These are phyloP conservation scores for Stigmatopora nigra DNA, from an alignment of 2,113 vertebrate species.

Conservation along the genomic window DNA sequence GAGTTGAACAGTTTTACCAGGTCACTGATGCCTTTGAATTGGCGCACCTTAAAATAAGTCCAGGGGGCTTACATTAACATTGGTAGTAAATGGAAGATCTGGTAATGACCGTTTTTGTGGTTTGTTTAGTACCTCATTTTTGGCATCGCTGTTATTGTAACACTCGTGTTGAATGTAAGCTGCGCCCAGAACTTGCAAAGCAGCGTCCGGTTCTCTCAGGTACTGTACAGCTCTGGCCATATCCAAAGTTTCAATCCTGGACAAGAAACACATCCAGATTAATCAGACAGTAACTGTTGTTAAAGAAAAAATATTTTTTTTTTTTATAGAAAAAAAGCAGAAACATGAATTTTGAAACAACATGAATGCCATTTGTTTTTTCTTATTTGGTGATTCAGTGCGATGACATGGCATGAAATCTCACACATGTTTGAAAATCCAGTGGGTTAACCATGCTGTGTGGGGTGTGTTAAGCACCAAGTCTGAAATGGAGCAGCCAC, in stretches of 20 bases:
- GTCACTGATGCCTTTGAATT: slow-evolving; percentile 73
- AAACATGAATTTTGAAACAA: slow-evolving; percentile 13
- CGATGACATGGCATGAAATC: slow-evolving; percentile 32
- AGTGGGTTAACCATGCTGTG: slow-evolving; percentile 27
- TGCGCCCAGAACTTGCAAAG: slow-evolving; percentile 83
- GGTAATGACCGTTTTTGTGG: background rate
- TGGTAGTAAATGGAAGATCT: background rate
- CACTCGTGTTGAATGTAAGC: slow-evolving; percentile 93
- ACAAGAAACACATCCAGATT: slow-evolving; percentile 19
- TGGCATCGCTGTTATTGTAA: slow-evolving; percentile 80
- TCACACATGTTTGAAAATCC: slow-evolving; percentile 26
- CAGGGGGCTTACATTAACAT: background rate
- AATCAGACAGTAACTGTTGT: background rate
- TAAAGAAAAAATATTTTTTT: slow-evolving; percentile 6
- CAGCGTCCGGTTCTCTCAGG: slow-evolving; percentile 75
- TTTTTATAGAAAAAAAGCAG: slow-evolving; percentile 2
- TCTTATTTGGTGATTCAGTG: slow-evolving; percentile 11
- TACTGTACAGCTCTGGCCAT: slow-evolving; percentile 79
- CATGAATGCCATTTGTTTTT: slow-evolving; percentile 19
- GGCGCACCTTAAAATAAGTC: slow-evolving; percentile 70
- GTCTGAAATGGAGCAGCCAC: slow-evolving; percentile 45
- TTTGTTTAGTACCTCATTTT: slow-evolving; percentile 75
- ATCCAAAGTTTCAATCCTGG: slow-evolving; percentile 77
- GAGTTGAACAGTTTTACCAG: slow-evolving; percentile 88
- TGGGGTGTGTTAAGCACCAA: slow-evolving; percentile 54